Conservation (phyloP, 1,140 invertebrate genomes). For the Drosophila oshimai region DNA sequence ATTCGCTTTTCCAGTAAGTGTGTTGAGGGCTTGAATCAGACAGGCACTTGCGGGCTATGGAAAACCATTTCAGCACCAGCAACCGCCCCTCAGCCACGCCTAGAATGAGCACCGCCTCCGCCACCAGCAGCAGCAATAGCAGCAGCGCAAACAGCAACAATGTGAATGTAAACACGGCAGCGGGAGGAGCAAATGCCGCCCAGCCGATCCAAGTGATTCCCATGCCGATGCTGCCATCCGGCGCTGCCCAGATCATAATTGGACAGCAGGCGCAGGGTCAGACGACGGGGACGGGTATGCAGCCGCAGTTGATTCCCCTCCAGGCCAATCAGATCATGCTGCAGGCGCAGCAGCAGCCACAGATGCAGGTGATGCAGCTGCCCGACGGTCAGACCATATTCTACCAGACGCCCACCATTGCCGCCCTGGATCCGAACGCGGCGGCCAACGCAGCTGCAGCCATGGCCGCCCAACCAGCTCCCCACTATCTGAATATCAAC, state of each 20-base stretch:
- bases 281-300: constrained; percentile 20
- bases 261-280: constrained; percentile 61
- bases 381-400: constrained; percentile 96
- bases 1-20: constrained; percentile 82
- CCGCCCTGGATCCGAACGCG: constrained; percentile 56
- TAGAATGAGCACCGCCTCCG: constrained; percentile 49
- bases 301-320: constrained; percentile 63
- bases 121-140: constrained; percentile 16
- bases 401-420: constrained; percentile 86
- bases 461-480: constrained; percentile 83
- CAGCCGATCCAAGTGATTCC: constrained; percentile 76
- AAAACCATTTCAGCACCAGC: constrained; percentile 69
- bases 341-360: constrained; percentile 83
- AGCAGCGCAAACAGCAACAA: constrained; percentile 25
- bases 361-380: constrained; percentile 93
- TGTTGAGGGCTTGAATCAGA: constrained; percentile 43
- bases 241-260: constrained; percentile 73
- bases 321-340: constrained; percentile 79
- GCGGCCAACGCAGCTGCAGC: constrained; percentile 36
- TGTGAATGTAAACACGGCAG: constrained; percentile 1
- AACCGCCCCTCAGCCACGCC: constrained; percentile 45
- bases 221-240: constrained; percentile 64
- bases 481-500: constrained; percentile 89
- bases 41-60: constrained; percentile 53
- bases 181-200: constrained; percentile 1